Evolutionary conservation across 2,888 invertebrate species (phyloP).

Genomic region (Morinoia aosen): DNA sequence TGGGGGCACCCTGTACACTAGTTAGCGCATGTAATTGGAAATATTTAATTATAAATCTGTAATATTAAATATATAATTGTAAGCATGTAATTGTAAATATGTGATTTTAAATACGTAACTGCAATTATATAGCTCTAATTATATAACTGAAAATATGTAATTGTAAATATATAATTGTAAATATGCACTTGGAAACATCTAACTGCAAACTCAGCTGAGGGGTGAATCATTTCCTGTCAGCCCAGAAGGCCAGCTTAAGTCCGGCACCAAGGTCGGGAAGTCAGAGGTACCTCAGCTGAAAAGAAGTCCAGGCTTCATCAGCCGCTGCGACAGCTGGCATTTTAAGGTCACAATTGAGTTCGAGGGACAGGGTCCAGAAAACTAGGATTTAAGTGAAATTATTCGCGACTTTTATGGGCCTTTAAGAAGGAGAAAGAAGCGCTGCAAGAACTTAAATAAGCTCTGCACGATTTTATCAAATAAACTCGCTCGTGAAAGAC

Average conservation of each 20-base stretch:
- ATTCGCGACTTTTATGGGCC: conserved; percentile 25
- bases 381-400: conserved; percentile 6
- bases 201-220: no score
- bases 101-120: not conserved
- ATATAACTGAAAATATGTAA: not conserved
- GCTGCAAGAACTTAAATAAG: not conserved
- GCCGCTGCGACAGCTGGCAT: not conserved
- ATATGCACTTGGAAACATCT: no score
- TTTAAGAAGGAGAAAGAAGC: not conserved
- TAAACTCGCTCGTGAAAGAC: not conserved
- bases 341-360: conserved; percentile 3
- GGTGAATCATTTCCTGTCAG: not conserved
- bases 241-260: not conserved
- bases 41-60: not conserved
- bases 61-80: not conserved
- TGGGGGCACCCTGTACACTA: no score
- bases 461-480: conserved; percentile 25
- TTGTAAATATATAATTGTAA: not conserved
- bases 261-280: not conserved
- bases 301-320: not conserved
- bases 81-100: not conserved
- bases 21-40: not conserved
- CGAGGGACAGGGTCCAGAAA: not conserved
- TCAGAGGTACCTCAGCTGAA: not conserved
- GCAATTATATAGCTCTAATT: no score